These are phyloP conservation scores for Nipponia nippon DNA, from an alignment of 2,113 vertebrate genomes.

Conservation along the genomic window DNA sequence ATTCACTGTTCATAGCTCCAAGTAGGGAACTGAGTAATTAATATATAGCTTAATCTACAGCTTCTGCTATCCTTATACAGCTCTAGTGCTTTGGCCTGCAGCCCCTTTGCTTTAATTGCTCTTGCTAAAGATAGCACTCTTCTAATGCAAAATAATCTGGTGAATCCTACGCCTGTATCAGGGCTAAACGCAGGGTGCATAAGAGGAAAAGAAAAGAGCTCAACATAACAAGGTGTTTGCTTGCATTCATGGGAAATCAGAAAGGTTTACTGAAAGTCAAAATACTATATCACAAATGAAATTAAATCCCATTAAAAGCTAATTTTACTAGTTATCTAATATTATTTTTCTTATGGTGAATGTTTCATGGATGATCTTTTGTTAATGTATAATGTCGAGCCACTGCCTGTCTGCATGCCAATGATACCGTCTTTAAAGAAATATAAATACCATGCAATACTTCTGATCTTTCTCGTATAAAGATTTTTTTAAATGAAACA, in stretches of 20 bases:
- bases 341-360: background rate
- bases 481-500: background rate
- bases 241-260: background rate
- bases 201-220: background rate
- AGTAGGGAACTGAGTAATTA: slow-evolving; percentile 42
- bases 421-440: background rate
- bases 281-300: background rate
- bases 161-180: slow-evolving; percentile 5
- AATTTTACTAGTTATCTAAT: background rate
- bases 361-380: background rate
- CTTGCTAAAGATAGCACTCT: slow-evolving; percentile 58
- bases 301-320: background rate
- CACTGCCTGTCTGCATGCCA: background rate
- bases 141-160: slow-evolving; percentile 55
- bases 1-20: slow-evolving; percentile 37
- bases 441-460: background rate
- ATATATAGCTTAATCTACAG: slow-evolving; percentile 58
- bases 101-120: slow-evolving; percentile 67
- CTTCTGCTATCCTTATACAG: background rate
- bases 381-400: background rate
- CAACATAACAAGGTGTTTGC: background rate
- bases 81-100: slow-evolving; percentile 60
- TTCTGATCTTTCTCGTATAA: background rate
- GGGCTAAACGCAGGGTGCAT: background rate
- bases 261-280: background rate